Base-by-base conservation (phyloP, 2,797 vertebrate genomes). In the Peromyscus melanophrys region DNA sequence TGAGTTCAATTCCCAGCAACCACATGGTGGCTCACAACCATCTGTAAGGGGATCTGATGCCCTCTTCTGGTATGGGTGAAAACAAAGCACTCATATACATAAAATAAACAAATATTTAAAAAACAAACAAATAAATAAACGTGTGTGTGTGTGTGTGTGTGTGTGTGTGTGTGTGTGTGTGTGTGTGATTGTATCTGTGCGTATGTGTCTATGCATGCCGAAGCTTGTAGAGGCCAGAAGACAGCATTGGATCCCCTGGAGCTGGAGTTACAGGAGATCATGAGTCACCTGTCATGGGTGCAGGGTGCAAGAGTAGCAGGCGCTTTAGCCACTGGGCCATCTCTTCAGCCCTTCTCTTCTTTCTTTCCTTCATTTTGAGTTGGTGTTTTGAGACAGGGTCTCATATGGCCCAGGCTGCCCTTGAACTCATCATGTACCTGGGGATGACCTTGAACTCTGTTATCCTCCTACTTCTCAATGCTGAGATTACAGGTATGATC, bases 91-190 rank as follows among this genome's bases (percentile, higher is more conserved):
- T 52, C 52, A 3, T 52, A 14, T 14, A 52, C 52, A 52, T 52
- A 52, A 52, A 52, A 52, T 52, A 52, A 52, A 4, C 52, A 52
- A 52, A 52, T 52, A 52, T 14, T 14, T 52, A 14, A 52, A 52
- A 52, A 52, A 52, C 52, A 52, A 52, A 52, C 3, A 13, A 52
- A 52, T 13, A 52, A 52, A 52, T 4, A 11, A 14, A 11, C 17
- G 3, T 17, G 1, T 19, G 3, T 31, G 3, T 17, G 1, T 19
- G 2, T 31, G 6, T 16, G 1, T 19, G 2, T 31, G 6, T 16
- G 1, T 17, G 6, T 17, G 1, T 17, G 2, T 31, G 6, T 16
- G 1, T 17, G 2, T 31, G 6, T 16, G 1, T 19, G 3, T 43
- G 14, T 31, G 6, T 16, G 1, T 19, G 3, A 16, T 1, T 85